Conservation (phyloP, 2,888 invertebrate species). For the Macaria liturata region DNA sequence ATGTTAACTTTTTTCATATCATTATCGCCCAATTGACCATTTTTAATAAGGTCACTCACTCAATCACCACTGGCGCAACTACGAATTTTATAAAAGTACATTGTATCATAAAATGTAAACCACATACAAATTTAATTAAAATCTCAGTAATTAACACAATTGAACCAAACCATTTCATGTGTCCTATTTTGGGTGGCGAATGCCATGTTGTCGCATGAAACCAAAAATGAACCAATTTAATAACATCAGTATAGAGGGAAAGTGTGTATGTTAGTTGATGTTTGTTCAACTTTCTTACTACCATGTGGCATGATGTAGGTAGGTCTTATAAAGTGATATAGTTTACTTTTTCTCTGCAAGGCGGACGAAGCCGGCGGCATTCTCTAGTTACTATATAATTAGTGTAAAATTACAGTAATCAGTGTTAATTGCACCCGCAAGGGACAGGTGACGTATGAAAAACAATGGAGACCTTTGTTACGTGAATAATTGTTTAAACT, state of each 20-base stretch:
- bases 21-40: too few species aligned
- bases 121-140: conserved; percentile 32
- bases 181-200: conserved; percentile 28
- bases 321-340: too few species aligned
- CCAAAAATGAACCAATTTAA: conserved; percentile 18
- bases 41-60: too few species aligned
- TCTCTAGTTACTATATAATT: conserved; percentile 9
- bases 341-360: too few species aligned
- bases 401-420: conserved; percentile 59
- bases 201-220: conserved; percentile 28
- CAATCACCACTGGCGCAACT: too few species aligned
- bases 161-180: conserved; percentile 34
- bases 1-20: too few species aligned
- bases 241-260: background rate
- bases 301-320: too few species aligned
- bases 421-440: conserved; percentile 53
- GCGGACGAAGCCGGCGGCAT: too few species aligned
- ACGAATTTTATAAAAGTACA: too few species aligned
- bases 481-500: conserved; percentile 59
- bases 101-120: too few species aligned
- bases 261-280: too few species aligned
- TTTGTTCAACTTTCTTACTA: too few species aligned
- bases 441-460: conserved; percentile 61
- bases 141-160: conserved; percentile 19
- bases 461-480: conserved; percentile 60